phyloP scores from a whole-genome alignment of 30 jellyfish, hydroid and myxozoan genomes.

The Nemopilema nomurai region DNA sequence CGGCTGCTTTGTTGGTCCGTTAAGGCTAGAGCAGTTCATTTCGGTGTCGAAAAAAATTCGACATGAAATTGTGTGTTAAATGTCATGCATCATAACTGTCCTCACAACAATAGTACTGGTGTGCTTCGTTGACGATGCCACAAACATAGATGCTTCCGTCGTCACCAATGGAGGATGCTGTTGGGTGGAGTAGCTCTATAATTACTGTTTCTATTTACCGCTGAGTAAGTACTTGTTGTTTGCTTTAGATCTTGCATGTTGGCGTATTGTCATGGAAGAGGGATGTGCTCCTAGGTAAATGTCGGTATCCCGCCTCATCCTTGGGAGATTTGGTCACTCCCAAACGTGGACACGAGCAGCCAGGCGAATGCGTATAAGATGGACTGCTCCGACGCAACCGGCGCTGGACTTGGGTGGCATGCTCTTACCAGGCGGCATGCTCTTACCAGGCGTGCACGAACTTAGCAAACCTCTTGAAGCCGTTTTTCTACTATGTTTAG shows the following conservation, averaged over 20 bases:
- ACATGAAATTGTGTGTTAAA: not conserved
- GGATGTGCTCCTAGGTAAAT: not conserved
- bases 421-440: too few relatives aligned
- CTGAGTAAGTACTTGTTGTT: not conserved
- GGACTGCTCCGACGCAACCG: too few relatives aligned
- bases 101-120: not conserved
- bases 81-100: not conserved
- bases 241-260: not conserved
- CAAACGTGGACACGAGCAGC: not conserved
- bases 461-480: too few relatives aligned
- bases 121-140: not conserved
- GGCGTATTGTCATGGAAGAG: not conserved
- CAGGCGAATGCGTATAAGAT: too few relatives aligned
- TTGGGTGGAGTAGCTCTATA: not conserved
- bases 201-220: not conserved
- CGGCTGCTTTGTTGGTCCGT: slow-evolving; percentile 3
- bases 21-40: slow-evolving; percentile 38
- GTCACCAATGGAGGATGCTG: not conserved
- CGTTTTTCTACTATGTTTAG: too few relatives aligned
- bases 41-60: not conserved
- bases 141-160: not conserved
- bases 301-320: not conserved
- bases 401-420: too few relatives aligned
- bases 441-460: too few relatives aligned
- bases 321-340: not conserved